Evolutionary conservation across 1,140 invertebrate species (phyloP).

Genomic region (Panulirus ornatus): DNA sequence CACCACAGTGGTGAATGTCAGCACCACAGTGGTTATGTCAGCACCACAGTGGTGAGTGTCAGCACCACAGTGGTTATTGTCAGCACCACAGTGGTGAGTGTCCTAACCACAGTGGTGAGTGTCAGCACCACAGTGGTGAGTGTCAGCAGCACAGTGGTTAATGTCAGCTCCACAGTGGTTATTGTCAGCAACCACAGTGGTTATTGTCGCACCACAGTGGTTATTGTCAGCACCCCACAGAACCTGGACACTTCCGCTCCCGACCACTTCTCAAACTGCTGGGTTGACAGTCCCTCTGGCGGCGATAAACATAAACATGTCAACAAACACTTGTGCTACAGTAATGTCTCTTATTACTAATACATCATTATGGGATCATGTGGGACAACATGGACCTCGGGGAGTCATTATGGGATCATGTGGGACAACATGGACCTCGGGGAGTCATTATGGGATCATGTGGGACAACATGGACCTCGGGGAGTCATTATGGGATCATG

Average conservation of each 20-base stretch:
- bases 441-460: too few species aligned
- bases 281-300: conserved; percentile 76
- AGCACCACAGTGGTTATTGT: neutral
- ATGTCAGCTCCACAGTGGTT: neutral
- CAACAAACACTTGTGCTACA: neutral
- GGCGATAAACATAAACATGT: neutral
- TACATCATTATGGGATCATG: too few species aligned
- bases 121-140: neutral
- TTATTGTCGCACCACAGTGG: too few species aligned
- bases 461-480: too few species aligned
- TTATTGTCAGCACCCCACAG: conserved; percentile 76
- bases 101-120: too few species aligned
- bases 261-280: conserved; percentile 57
- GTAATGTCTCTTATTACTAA: too few species aligned
- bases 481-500: too few species aligned
- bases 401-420: too few species aligned
- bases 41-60: too few species aligned
- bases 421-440: too few species aligned
- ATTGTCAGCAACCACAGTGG: neutral
- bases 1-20: neutral
- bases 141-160: neutral
- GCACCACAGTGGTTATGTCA: neutral
- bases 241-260: conserved; percentile 54
- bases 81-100: neutral
- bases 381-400: too few species aligned